Percentiles rank a stretch among this genome's conserved stretches.
These are phyloP conservation scores for Cybosia mesomella DNA, from an alignment of 2,888 invertebrate genomes.

Conservation along the genomic window DNA sequence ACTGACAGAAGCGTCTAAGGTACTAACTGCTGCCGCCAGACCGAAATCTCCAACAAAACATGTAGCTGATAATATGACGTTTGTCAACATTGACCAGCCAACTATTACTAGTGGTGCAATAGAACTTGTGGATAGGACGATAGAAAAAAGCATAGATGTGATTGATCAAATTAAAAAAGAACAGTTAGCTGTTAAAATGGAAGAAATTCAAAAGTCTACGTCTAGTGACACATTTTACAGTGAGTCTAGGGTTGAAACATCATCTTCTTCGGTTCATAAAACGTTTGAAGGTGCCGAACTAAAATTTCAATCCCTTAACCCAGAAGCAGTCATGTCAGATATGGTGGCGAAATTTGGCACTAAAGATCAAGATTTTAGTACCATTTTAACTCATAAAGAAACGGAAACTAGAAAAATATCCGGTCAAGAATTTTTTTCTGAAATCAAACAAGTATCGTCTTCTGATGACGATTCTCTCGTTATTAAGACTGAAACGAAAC, in stretches of 20 bases:
- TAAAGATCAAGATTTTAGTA: slow-evolving; percentile 68
- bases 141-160: slow-evolving; percentile 79
- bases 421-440: slow-evolving; percentile 81
- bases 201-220: slow-evolving; percentile 74
- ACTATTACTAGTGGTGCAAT: slow-evolving; percentile 85
- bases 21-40: slow-evolving; percentile 73
- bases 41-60: slow-evolving; percentile 83
- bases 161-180: slow-evolving; percentile 80
- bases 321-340: slow-evolving; percentile 76
- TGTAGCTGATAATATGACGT: slow-evolving; percentile 79
- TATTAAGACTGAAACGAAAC: slow-evolving; percentile 82
- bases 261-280: slow-evolving; percentile 80
- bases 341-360: slow-evolving; percentile 78
- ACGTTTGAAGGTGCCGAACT: slow-evolving; percentile 72
- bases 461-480: slow-evolving; percentile 82
- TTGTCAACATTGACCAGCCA: slow-evolving; percentile 84
- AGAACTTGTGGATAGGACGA: slow-evolving; percentile 84
- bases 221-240: slow-evolving; percentile 77
- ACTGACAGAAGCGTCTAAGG: slow-evolving; percentile 74
- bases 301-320: slow-evolving; percentile 78
- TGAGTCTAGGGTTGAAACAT: slow-evolving; percentile 79
- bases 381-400: slow-evolving; percentile 84
- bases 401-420: slow-evolving; percentile 83
- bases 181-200: slow-evolving; percentile 78
- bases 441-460: slow-evolving; percentile 82